phyloP scores from a whole-genome alignment of 2,797 vertebrate genomes.

The Naso thynnoides region DNA sequence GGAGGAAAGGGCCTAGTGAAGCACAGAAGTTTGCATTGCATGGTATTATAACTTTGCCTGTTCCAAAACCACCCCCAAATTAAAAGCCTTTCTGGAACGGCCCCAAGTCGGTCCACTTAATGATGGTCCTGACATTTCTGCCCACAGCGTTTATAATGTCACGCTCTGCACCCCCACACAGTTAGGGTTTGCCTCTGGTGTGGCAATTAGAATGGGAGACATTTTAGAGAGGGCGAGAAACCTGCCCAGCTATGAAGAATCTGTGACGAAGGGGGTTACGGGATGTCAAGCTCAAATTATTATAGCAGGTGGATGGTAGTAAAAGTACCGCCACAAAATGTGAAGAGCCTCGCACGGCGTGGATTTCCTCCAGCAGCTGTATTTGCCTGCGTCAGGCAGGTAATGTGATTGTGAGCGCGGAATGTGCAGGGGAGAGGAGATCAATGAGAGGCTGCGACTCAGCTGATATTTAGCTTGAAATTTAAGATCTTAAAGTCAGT shows the following conservation, averaged over 20 bases:
- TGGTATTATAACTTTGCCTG: conserved; percentile 33
- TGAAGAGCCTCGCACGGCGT: background rate
- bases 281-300: conserved; percentile 47
- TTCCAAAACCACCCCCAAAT: conserved; percentile 29
- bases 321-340: conserved; percentile 31
- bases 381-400: background rate
- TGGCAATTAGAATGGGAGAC: conserved; percentile 64
- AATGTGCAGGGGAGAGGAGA: background rate
- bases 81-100: conserved; percentile 17
- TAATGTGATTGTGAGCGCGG: conserved; percentile 14
- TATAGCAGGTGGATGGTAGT: conserved; percentile 17
- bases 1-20: conserved; percentile 14
- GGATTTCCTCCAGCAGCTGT: conserved; percentile 19
- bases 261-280: conserved; percentile 30
- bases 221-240: conserved; percentile 54
- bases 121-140: conserved; percentile 74
- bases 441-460: background rate
- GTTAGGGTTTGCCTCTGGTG: conserved; percentile 65
- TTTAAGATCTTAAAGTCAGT: background rate
- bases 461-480: too few relatives aligned
- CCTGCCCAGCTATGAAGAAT: conserved; percentile 45
- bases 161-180: conserved; percentile 57
- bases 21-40: conserved; percentile 44
- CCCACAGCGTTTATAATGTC: conserved; percentile 68
- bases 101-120: conserved; percentile 53